These are phyloP conservation scores for Teleiodes luculella DNA, from an alignment of 2,888 invertebrate species.

Conservation along the genomic window DNA sequence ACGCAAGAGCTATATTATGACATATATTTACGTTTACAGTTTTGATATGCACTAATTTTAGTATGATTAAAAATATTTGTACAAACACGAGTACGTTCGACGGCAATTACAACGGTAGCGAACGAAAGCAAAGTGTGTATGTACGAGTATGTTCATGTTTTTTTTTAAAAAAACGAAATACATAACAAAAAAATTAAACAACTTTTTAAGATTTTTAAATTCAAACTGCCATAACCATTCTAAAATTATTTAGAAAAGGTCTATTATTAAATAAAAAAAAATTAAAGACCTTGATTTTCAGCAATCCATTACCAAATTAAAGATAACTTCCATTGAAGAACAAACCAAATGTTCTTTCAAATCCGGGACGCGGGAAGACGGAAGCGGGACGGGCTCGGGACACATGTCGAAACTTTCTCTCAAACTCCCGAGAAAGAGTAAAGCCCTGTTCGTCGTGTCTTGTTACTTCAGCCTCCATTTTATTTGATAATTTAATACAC, in stretches of 20 bases:
- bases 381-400: conserved; percentile 48
- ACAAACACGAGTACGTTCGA: too few relatives aligned
- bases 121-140: too few relatives aligned
- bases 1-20: conserved; percentile 20
- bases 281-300: too few relatives aligned
- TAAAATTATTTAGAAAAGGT: too few relatives aligned
- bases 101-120: too few relatives aligned
- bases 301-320: not conserved
- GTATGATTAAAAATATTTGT: too few relatives aligned
- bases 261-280: too few relatives aligned
- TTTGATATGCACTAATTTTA: not conserved
- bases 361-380: not conserved
- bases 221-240: not conserved
- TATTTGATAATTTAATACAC: conserved; percentile 44
- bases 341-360: conserved; percentile 8
- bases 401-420: conserved; percentile 66
- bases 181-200: too few relatives aligned
- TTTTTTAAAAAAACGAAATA: too few relatives aligned
- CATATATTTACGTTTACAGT: not conserved
- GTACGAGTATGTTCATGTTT: too few relatives aligned
- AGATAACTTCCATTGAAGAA: not conserved
- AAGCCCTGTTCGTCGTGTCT: conserved; percentile 56
- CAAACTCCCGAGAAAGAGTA: conserved; percentile 60
- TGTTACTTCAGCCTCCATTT: conserved; percentile 36
- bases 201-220: too few relatives aligned